Evolutionary conservation across 2,797 vertebrate species (phyloP).

Genomic region (Lepilemur ruficaudatus): DNA sequence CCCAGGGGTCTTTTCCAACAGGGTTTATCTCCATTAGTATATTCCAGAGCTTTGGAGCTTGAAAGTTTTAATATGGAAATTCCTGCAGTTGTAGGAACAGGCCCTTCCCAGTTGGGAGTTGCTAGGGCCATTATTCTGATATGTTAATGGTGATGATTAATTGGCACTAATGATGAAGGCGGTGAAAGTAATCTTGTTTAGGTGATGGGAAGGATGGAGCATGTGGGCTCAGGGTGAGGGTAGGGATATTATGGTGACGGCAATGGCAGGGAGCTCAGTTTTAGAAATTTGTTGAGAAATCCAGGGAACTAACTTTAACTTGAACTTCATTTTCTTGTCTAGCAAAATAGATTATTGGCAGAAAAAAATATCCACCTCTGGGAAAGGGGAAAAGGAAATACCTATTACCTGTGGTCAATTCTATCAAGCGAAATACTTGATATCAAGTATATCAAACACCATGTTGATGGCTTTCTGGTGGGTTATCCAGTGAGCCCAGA

Average conservation of each 20-base stretch:
- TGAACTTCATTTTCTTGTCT: slow-evolving; percentile 41
- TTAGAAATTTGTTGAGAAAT: slow-evolving; percentile 37
- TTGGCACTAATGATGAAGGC: slow-evolving; percentile 32
- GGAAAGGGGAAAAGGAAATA: neutral
- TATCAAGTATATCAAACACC: neutral
- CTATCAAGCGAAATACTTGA: neutral
- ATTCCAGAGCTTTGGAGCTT: slow-evolving; percentile 55
- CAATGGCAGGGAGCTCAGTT: neutral
- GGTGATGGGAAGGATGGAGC: neutral
- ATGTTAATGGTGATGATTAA: slow-evolving; percentile 63
- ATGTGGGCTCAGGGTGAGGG: neutral
- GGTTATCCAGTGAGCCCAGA: neutral
- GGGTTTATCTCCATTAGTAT: slow-evolving; percentile 63
- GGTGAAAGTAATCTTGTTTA: slow-evolving; percentile 14
- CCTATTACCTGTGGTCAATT: neutral
- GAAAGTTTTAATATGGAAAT: slow-evolving; percentile 74
- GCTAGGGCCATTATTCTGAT: slow-evolving; percentile 48
- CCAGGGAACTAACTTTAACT: neutral
- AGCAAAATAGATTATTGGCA: neutral
- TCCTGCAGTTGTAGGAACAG: slow-evolving; percentile 48
- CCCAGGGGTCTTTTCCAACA: slow-evolving; percentile 70
- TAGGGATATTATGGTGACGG: neutral
- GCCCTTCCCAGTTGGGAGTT: slow-evolving; percentile 58
- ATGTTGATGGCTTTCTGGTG: neutral
- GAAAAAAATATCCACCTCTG: neutral